phyloP scores from a whole-genome alignment of 2,888 invertebrate genomes.

The Diogma glabrata region DNA sequence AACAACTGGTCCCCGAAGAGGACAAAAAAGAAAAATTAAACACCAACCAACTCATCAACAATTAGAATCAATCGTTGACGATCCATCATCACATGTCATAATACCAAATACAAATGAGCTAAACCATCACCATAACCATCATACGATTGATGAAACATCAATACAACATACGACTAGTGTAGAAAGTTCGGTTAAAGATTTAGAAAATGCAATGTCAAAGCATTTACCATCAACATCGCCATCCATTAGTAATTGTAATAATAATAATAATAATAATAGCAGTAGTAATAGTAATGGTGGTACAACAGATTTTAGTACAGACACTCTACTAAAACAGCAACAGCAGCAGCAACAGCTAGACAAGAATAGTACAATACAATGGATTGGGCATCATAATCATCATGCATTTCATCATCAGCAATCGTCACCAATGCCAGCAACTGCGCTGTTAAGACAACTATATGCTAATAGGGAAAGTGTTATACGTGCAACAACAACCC shows the following conservation, averaged over 20 bases:
- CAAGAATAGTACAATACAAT: conserved; percentile 67
- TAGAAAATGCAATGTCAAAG: conserved; percentile 95
- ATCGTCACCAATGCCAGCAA: conserved; percentile 61
- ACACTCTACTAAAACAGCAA: conserved; percentile 65
- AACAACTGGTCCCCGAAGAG: conserved; percentile 35
- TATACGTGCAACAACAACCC: conserved; percentile 82
- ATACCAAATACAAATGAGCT: conserved; percentile 21
- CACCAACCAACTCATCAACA: conserved; percentile 25
- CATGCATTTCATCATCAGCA: conserved; percentile 41
- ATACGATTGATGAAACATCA: conserved; percentile 5
- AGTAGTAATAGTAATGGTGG: conserved; percentile 43
- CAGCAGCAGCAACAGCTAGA: conserved; percentile 28
- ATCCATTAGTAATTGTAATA: neutral
- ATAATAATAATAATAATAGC: conserved; percentile 22
- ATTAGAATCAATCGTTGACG: neutral
- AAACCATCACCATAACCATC: neutral
- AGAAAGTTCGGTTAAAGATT: conserved; percentile 63
- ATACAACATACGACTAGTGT: neutral
- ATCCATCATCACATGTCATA: neutral
- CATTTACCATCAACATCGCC: conserved; percentile 59
- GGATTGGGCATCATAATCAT: conserved; percentile 70
- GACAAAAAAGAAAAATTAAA: conserved; percentile 49
- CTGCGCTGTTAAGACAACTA: conserved; percentile 76
- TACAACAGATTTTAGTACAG: conserved; percentile 80
- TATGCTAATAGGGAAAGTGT: conserved; percentile 93